Evolutionary conservation across 2,797 vertebrate genomes (phyloP), one percentile per base, ranked within the genome.

Genomic region (Margarornis squamiger): DNA sequence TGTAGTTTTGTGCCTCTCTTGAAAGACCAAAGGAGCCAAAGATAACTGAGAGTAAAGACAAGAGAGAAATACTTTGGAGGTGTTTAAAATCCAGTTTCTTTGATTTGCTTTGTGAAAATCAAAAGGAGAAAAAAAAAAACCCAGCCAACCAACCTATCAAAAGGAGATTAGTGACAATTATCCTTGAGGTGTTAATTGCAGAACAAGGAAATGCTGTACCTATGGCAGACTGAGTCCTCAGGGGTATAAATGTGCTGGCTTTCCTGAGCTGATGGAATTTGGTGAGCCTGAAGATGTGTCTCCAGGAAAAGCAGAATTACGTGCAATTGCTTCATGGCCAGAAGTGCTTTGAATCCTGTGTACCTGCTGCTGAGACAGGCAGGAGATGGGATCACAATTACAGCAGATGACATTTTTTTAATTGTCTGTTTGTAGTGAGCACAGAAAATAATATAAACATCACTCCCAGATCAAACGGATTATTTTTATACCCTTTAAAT

Each of bases 171-270:
- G 80, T 95, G 93, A 96, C 90, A 94, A 91, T 92, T 96, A 93
- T 75, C 95, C 96, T 97, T 83, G 96, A 97, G 96, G 97, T 97
- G 97, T 97, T 97, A 96, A 95, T 97, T 97, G 97, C 97, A 97
- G 97, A 98, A 93, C 97, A 97, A 97, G 98, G 97, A 98, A 98
- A 98, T 97, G 97, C 97, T 97, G 97, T 97, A 97, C 95, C 97
- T 96, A 79, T 83, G 83, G 82, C 81, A 92, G 96, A 36, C 51
- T 0, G 2, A 93, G 88, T 92, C 90, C 91, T 88, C 16, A 1
- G 77, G 93, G 94, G 48, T 94, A 76, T 86, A 67, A 90, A 82
- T 90, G 74, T 90, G 41, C 89, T 76, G 46, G 36, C 91, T 94
- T 96, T 92, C 70, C 85, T 0, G 0, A 63, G 63, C 13, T 10